Evolutionary conservation across 1,140 invertebrate genomes (phyloP), one percentile per base, ranked within the genome.

Genomic region (Coptotermes formosanus): DNA sequence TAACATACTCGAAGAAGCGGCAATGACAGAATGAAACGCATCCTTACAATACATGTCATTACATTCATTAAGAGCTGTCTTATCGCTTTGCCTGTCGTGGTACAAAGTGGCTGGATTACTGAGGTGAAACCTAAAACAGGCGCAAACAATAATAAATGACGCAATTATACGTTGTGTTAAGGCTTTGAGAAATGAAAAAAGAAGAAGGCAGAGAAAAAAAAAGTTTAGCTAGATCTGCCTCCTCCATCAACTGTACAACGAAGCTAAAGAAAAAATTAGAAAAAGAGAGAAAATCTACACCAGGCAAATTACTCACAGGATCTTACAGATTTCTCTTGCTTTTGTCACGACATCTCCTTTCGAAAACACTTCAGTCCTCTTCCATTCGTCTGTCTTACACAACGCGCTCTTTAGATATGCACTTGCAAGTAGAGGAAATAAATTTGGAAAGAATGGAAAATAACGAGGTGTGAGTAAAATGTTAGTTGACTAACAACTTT

Each of bases 101-200:
- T 2, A 30, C 11, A 75, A 7, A 75, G 64, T 9, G 64, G 6
- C 64, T 30, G 64, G 9, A 25, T 75, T 75, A 75, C 64, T 75
- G 1, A 75, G 64, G 25, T 75, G 64, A 75, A 75, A 75, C n/a
- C 64, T n/a, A 75, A 75, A 75, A 75, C 64, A 75, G 64, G 64
- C 7, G n/a, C 64, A 75, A 75, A 75, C 64, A 75, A 75, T 75
- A 75, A 75, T 16, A 75, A 25, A 75, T 75, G 64, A 75, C 64
- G 64, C 25, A 75, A 75, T 75, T 75, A 75, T 75, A 75, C n/a
- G 25, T 75, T 30, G 8, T 75, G 25, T 75, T 30, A 75, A 75
- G 64, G 25, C 64, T 75, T 14, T 55, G 59, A 3, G 59, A 21
- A 1, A 21, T 21, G 59, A 75, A 75, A 75, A 55, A 75, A 8